Evolutionary conservation across 2,888 invertebrate genomes (phyloP), one percentile per base, ranked within the genome.

Genomic region (Drosophila helvetica): DNA sequence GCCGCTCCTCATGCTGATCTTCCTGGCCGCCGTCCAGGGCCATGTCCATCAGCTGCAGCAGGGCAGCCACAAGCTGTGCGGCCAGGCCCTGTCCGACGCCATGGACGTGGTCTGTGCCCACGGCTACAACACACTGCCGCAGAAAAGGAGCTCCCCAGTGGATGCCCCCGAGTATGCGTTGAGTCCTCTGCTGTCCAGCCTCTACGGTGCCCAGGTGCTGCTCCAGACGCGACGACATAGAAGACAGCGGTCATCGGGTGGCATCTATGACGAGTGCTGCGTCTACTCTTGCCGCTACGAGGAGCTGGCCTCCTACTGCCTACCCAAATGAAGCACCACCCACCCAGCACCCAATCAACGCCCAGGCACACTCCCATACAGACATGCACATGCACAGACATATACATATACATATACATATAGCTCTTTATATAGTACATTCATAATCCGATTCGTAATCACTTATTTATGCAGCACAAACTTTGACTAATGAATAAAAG

Each of bases 401-500:
- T 17, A 54, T 43, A 72, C 33, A 53, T 22, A 5, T 43, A 50
- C 42, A 47, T 22, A 25, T 51, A 25, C 27, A 18, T 55, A 19
- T 67, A 66, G 30, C 67, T 54, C 8, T 8, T 8, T 27, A 27
- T 8, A 27, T 27, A 27, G 57, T 45, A 60, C 63, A 67, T 50
- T 77, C 65, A 70, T 68, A 45, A 71, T 78, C 79, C 56, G 64
- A 59, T 76, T 76, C 71, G 83, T 86, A 87, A 75, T 81, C 86
- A 78, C 74, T 80, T 88, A 86, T 86, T 88, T 80, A 84, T 84
- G 74, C 88, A 84, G 88, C 81, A 71, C 64, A 55, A 80, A 83
- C 75, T 83, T 86, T 86, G 86, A 84, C 88, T 88, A 84, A 84
- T 86, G 85, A 84, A 84, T 84, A 84, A 84, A 88, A 79, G 80